Base-by-base conservation (phyloP, 2,797 vertebrate genomes). In the Podarcis siculus region DNA sequence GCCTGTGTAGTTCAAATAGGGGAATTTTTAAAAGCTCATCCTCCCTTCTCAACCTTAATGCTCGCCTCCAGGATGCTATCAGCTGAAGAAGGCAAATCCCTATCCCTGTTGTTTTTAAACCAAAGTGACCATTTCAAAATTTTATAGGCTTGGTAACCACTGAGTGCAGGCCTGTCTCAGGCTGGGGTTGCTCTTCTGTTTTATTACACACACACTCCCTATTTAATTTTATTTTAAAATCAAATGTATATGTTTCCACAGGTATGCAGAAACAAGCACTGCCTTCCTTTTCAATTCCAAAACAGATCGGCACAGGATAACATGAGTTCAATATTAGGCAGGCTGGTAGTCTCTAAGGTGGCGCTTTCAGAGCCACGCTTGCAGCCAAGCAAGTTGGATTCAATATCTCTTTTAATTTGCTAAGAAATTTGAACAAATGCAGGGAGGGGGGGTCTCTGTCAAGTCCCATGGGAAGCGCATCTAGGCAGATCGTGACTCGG, bases 331-430 rank as follows among this genome's bases (percentile, higher is more conserved):
- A 1, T 19, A 39, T 1, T 3, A 39, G 61, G 15, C 10, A 32
- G 35, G 69, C 27, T 58, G 13, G 15, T 21, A 39, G 19, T 61
- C n/a, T 27, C 13, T 27, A 12, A 58, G 23, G 76, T 55, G 64
- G 76, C 42, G 39, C 19, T 71, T 79, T 58, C 32, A 19, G 37
- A 76, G 21, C 61, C 76, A 12, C 5, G 66, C 6, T 35, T 81
- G 32, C 71, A 67, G n/a, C 5, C 35, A n/a, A 45, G 12, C 17
- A 23, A 49, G 10, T 23, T 12, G 67, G 82, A n/a, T 61, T 71
- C 35, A 25, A 85, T 45, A 42, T 39, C n/a, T 69, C 66, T 87
- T 73, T 90, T 88, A 82, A 82, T 88, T 4, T 30, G 30, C 79
- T n/a, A 77, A 81, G 30, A 81, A 85, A 71, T 1, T 5, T 35